These are phyloP conservation scores for Oreochromis spilurus DNA, from an alignment of 2,113 vertebrate species.

Conservation along the genomic window DNA sequence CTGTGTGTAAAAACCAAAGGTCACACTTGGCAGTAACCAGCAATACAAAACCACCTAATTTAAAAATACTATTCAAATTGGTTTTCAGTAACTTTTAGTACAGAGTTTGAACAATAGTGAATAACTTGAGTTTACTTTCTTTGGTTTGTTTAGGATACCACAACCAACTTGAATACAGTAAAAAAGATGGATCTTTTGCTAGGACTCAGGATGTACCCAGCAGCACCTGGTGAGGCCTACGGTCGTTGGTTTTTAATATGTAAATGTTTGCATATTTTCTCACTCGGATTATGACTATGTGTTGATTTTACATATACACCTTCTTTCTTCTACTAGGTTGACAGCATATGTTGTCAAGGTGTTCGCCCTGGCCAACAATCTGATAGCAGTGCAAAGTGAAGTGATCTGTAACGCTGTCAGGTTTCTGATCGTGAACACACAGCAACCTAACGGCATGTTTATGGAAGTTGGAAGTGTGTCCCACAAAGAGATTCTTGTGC, in stretches of 20 bases:
- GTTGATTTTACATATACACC: neutral
- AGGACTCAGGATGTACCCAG: neutral
- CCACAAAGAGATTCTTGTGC: slow-evolving; percentile 76
- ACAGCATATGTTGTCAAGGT: slow-evolving; percentile 88
- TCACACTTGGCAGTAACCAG: neutral
- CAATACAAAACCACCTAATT: neutral
- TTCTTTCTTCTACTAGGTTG: slow-evolving; percentile 71
- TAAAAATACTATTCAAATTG: neutral
- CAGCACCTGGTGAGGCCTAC: slow-evolving; percentile 28
- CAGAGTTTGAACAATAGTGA: neutral
- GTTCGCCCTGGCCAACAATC: slow-evolving; percentile 73
- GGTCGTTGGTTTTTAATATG: neutral
- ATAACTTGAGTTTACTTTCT: neutral
- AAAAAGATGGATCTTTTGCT: slow-evolving; percentile 54
- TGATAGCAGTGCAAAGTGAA: slow-evolving; percentile 60
- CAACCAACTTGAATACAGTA: slow-evolving; percentile 36
- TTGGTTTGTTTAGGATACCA: slow-evolving; percentile 23
- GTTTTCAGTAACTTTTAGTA: neutral
- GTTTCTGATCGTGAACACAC: slow-evolving; percentile 79
- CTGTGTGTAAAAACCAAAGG: neutral
- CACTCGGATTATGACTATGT: neutral
- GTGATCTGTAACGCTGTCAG: slow-evolving; percentile 79
- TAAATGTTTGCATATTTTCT: neutral
- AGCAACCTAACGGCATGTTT: slow-evolving; percentile 79
- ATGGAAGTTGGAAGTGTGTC: slow-evolving; percentile 68